Evolutionary conservation across 30 jellyfish, hydroid and myxozoan genomes (phyloP), one percentile per base, ranked within the genome.

Genomic region (Clytia hemisphaerica): DNA sequence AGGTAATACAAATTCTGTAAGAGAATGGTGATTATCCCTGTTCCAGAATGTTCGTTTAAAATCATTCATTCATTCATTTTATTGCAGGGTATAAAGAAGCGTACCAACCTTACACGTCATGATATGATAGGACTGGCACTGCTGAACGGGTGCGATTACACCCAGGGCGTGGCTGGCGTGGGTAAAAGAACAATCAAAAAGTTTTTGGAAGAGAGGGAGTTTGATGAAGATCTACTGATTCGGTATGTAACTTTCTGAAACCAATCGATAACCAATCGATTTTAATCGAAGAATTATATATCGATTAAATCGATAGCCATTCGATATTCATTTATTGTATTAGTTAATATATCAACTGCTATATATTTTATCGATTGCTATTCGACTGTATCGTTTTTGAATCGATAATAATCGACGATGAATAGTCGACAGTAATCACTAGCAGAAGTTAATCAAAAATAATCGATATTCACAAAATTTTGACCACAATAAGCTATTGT

Each of bases 81-180:
- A n/a, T 31, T 27, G 27, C 1, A 69, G 24, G 28, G 27, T 15
- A 49, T 69, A 16, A 0, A 24, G 28, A 6, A 47, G 14, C 72
- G 73, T 16, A 22, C 76, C 62, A 84, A 84, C 12, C 37, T 85
- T n/a, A 64, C 61, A 12, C 74, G 90, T 18, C 27, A 77, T 32
- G 80, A 77, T 24, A 77, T 85, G 93, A 61, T 85, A 7, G 95
- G 89, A 1, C 45, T 85, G 54, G 83, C 80, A 2, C 61, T 85
- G 5, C 67, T 85, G 7, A 51, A 72, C 64, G 95, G 95, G n/a
- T 85, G 95, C 48, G 95, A 85, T 72, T 85, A 85, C 38, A 78
- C 92, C 30, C 75, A 71, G 59, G 95, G 95, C 32, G 89, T 85
- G 7, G 60, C 78, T 0, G 95, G 95, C 4, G 73, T 85, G 15